Conservation (phyloP, 2,888 invertebrate genomes). For the Camponotus fellah region DNA sequence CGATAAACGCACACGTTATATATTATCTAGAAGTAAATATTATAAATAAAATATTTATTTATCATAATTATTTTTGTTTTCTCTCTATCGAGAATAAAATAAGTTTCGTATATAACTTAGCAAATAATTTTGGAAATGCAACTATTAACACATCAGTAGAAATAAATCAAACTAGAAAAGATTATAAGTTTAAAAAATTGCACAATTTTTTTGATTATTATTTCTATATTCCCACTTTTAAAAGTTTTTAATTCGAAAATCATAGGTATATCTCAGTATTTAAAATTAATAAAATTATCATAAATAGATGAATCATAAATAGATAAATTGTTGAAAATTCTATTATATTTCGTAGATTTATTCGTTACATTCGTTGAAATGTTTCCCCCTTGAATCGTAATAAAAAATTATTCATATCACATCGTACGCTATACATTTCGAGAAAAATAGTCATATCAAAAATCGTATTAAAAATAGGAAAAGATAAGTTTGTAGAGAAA, state of each 20-base stretch:
- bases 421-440: neutral
- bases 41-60: neutral
- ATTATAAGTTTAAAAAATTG: constrained; percentile 1
- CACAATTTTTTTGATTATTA: neutral
- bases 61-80: neutral
- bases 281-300: neutral
- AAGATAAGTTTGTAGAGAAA: constrained; percentile 6
- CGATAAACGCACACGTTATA: too few relatives aligned
- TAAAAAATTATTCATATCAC: neutral
- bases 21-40: neutral
- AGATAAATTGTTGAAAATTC: neutral
- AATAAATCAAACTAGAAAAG: neutral
- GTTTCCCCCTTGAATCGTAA: neutral
- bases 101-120: neutral
- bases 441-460: neutral
- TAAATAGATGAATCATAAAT: neutral
- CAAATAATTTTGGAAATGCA: neutral
- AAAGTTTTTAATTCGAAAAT: constrained; percentile 5
- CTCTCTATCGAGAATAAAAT: neutral
- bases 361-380: neutral
- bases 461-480: constrained; percentile 19
- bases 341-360: neutral
- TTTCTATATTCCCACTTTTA: neutral
- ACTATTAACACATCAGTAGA: neutral
- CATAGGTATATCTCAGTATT: neutral